A percentile compares a stretch with the other conserved stretches of the same genome.
Evolutionary conservation across 1,140 invertebrate genomes (phyloP).

Genomic region (Drosophila cardini): DNA sequence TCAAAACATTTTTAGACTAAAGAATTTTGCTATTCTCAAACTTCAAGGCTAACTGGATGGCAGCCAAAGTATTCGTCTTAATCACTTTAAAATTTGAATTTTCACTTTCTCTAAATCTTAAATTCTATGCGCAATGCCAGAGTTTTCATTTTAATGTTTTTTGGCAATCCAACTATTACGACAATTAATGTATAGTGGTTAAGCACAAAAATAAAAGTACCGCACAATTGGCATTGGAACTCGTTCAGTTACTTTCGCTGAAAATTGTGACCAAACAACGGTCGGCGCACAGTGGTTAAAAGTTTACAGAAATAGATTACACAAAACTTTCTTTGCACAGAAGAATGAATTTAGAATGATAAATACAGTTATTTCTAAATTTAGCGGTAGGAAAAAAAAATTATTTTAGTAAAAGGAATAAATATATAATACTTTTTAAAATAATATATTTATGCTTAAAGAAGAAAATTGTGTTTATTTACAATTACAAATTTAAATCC

Average conservation of each 20-base stretch:
- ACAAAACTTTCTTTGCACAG: no score
- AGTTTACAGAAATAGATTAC: background rate
- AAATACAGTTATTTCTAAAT: no score
- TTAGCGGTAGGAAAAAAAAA: no score
- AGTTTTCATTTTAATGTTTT: constrained; percentile 37
- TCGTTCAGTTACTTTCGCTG: constrained; percentile 82
- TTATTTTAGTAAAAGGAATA: no score
- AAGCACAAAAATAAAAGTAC: constrained; percentile 62
- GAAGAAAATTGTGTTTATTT: no score
- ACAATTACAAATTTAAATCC: no score
- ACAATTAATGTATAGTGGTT: constrained; percentile 56
- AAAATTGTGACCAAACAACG: constrained; percentile 54
- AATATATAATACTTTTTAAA: no score
- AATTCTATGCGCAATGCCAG: constrained; percentile 48
- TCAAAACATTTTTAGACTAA: constrained; percentile 79
- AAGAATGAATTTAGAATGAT: no score
- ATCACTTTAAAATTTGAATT: background rate
- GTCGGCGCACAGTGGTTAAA: constrained; percentile 14
- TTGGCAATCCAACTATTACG: constrained; percentile 70
- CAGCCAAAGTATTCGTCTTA: background rate
- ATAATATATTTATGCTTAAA: no score
- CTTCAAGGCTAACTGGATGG: constrained; percentile 31
- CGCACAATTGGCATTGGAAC: constrained; percentile 71
- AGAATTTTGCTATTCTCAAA: constrained; percentile 33
- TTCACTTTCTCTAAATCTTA: constrained; percentile 51